These are phyloP conservation scores for Crax fasciolata DNA, from an alignment of 2,797 vertebrate species.

Conservation along the genomic window DNA sequence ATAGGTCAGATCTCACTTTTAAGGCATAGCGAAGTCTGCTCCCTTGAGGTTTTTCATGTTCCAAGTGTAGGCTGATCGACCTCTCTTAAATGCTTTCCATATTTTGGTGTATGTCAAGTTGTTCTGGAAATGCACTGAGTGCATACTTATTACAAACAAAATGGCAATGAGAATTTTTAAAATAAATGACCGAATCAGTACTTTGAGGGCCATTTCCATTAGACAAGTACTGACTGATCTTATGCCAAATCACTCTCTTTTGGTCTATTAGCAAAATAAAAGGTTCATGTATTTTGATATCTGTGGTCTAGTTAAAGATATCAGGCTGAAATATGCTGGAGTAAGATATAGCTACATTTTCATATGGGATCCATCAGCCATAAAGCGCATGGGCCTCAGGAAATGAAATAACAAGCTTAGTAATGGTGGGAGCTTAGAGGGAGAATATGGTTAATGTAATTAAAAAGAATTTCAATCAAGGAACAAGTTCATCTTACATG, in stretches of 20 bases:
- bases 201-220: slow-evolving; percentile 22
- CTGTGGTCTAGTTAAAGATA: slow-evolving; percentile 13
- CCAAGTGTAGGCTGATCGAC: neutral
- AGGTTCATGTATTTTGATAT: slow-evolving; percentile 31
- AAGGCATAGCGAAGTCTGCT: slow-evolving; percentile 18
- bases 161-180: slow-evolving; percentile 43
- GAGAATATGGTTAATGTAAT: slow-evolving; percentile 65
- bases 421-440: slow-evolving; percentile 39
- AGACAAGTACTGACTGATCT: slow-evolving; percentile 9
- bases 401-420: slow-evolving; percentile 69
- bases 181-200: slow-evolving; percentile 12
- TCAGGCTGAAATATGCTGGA: slow-evolving; percentile 53
- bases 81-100: neutral
- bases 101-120: slow-evolving; percentile 15
- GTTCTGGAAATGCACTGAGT: slow-evolving; percentile 12
- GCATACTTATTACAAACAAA: slow-evolving; percentile 44
- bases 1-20: neutral
- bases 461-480: slow-evolving; percentile 72
- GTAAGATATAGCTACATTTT: slow-evolving; percentile 52
- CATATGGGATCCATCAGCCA: slow-evolving; percentile 34
- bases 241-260: slow-evolving; percentile 43
- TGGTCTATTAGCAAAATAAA: slow-evolving; percentile 57
- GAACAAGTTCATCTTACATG: slow-evolving; percentile 59
- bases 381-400: slow-evolving; percentile 43
- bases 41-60: slow-evolving; percentile 9